These are phyloP conservation scores for Pinna nobilis DNA, from an alignment of 1,140 invertebrate species.

Conservation along the genomic window DNA sequence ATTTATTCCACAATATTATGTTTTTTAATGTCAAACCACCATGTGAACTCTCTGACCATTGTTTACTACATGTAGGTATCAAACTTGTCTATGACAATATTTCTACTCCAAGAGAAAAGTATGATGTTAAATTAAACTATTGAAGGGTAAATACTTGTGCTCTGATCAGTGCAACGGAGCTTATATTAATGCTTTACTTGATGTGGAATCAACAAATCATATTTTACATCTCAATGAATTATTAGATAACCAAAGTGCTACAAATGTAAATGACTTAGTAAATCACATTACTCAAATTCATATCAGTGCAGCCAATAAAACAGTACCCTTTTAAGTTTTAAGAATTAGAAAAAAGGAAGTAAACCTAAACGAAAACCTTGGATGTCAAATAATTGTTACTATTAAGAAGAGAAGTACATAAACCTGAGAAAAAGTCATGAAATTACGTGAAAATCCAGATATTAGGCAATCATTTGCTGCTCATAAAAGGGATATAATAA, in stretches of 20 bases:
- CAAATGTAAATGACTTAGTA: neutral
- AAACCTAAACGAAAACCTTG: neutral
- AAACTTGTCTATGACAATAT: neutral
- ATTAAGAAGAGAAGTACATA: constrained; percentile 1
- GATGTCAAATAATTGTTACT: neutral
- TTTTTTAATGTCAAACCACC: constrained; percentile 13
- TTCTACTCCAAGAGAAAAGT: neutral
- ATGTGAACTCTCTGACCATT: constrained; percentile 7
- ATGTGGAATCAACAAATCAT: neutral
- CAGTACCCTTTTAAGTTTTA: neutral
- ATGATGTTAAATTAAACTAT: neutral
- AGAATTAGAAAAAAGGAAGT: neutral
- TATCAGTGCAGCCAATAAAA: neutral
- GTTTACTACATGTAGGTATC: neutral
- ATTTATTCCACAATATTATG: neutral
- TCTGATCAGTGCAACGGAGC: neutral
- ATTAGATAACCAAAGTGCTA: neutral
- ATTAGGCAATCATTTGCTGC: neutral
- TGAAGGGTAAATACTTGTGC: neutral
- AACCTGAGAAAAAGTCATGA: neutral
- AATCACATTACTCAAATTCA: neutral
- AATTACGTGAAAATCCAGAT: neutral
- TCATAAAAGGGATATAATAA: neutral
- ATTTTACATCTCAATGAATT: neutral
- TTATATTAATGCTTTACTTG: neutral